A percentile compares a stretch with the other conserved stretches of the same genome.
These are phyloP conservation scores for Ctenopoma kingsleyae DNA, from an alignment of 2,797 vertebrate genomes.

Conservation along the genomic window DNA sequence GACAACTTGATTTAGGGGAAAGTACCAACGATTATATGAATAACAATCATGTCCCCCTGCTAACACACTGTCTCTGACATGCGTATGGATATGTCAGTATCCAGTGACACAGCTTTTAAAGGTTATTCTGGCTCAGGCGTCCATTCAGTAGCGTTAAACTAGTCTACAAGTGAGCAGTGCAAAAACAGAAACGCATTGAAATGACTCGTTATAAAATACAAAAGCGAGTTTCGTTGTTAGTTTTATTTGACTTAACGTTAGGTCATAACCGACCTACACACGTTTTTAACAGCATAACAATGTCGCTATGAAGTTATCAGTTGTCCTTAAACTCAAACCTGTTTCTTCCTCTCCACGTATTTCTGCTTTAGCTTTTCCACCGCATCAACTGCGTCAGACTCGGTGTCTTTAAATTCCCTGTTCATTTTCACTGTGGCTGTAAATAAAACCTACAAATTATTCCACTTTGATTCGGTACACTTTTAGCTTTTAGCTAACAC, in stretches of 20 bases:
- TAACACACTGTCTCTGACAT: background rate
- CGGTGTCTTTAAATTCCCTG: background rate
- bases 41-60: background rate
- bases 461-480: background rate
- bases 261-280: no score
- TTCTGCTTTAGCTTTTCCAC: slow-evolving; percentile 48
- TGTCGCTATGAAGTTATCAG: background rate
- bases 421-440: slow-evolving; percentile 1
- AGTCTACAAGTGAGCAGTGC: no score
- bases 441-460: background rate
- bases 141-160: no score
- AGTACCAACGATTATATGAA: background rate
- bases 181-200: no score
- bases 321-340: slow-evolving; percentile 49
- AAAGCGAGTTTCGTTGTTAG: no score
- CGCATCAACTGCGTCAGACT: background rate
- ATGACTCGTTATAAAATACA: no score
- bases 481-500: no score
- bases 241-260: no score
- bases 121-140: no score
- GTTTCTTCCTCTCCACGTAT: slow-evolving; percentile 48
- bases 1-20: background rate
- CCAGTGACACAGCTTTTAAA: no score
- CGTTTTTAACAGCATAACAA: background rate
- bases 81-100: no score